Base-by-base conservation (phyloP, 1,140 invertebrate species). In the Brachionus calyciflorus region DNA sequence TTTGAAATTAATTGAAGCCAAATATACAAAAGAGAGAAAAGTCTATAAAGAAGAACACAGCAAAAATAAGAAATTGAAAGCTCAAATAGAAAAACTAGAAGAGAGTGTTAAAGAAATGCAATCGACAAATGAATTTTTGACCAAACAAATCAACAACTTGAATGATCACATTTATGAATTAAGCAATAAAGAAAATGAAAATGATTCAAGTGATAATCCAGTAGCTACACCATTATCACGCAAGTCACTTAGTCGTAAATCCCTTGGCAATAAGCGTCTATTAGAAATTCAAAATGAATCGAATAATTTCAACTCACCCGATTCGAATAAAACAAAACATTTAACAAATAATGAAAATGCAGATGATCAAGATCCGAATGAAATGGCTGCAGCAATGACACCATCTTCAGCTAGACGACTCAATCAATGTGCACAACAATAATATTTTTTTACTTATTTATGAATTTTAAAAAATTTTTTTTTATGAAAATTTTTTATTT, bases 211-310 rank as follows among this genome's bases (percentile, higher is more conserved):
- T 2, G n/a, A 37, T 37, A 37, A 60, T 60, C n/a, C 3, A 14
- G n/a, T 30, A 17, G 4, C 46, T 3, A 60, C 55, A 19, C 55
- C 55, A 14, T 3, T 60, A 17, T 60, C 55, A 5, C 28, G 55
- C 19, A 60, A 60, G 37, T 60, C 55, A 19, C 17, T 60, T 7
- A n/a, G 19, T 9, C 19, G 60, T 44, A 65, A 65, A 44, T 65
- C 60, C 7, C 14, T 65, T 1, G 60, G 37, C 0, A 65, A 65
- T 14, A 65, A 65, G 21, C 37, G 60, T 12, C 40, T 65, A 21
- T 65, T 65, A 24, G 60, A 65, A 28, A 65, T 65, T 24, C 60
- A 65, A 44, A 65, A 65, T 17, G 60, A 65, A 65, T 65, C 60
- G 21, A 44, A 30, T 37, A 9, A 7, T 9, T 17, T 17, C 30